Percentiles rank a stretch among this genome's conserved stretches.
Evolutionary conservation across 2,888 invertebrate species (phyloP).

Genomic region (Rhabditoides inermis): DNA sequence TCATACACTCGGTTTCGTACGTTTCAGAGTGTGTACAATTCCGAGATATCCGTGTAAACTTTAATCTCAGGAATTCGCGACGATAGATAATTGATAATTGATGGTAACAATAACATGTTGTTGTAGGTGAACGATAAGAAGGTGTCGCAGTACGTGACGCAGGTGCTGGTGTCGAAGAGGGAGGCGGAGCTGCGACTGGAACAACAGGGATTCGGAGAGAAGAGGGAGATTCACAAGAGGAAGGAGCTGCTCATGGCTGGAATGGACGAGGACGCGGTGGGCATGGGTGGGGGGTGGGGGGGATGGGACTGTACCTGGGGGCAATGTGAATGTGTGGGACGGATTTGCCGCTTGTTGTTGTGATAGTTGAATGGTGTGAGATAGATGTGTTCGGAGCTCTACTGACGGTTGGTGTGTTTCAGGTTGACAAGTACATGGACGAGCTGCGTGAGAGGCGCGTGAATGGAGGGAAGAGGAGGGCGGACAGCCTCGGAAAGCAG

Average conservation of each 20-base stretch:
- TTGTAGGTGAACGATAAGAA: conserved; percentile 67
- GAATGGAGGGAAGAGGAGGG: too few relatives aligned
- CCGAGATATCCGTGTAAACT: neutral
- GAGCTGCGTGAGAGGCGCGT: conserved; percentile 8
- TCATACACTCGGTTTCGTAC: too few relatives aligned
- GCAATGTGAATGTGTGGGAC: neutral
- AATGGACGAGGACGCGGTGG: conserved; percentile 34
- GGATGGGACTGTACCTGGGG: neutral
- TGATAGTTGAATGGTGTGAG: too few relatives aligned
- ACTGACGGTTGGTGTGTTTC: neutral
- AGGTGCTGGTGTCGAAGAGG: conserved; percentile 81
- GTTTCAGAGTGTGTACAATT: too few relatives aligned
- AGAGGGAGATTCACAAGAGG: conserved; percentile 73
- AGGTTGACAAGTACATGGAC: conserved; percentile 13
- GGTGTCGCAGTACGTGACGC: conserved; percentile 70
- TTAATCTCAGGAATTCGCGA: neutral
- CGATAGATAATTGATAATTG: neutral
- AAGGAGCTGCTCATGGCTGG: conserved; percentile 72
- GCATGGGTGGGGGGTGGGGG: neutral
- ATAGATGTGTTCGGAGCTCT: neutral
- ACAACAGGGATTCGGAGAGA: conserved; percentile 67
- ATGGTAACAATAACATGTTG: neutral
- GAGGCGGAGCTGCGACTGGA: conserved; percentile 71
- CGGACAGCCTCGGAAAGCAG: too few relatives aligned
- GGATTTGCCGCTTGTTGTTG: neutral